These are phyloP conservation scores for Oryzaephilus surinamensis DNA, from an alignment of 1,140 invertebrate genomes.

Conservation along the genomic window DNA sequence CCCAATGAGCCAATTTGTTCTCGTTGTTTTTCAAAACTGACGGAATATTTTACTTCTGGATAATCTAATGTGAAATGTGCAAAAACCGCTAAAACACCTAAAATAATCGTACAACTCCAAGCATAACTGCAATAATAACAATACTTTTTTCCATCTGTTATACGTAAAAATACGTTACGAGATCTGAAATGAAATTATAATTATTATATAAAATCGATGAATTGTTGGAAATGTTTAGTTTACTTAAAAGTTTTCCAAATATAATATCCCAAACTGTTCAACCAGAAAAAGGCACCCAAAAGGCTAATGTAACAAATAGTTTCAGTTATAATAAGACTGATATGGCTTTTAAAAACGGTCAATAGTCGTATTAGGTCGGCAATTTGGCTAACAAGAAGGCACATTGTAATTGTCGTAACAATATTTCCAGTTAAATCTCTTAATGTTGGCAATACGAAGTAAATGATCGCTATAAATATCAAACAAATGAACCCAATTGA, in stretches of 20 bases:
- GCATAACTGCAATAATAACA: constrained; percentile 74
- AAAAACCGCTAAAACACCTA: constrained; percentile 62
- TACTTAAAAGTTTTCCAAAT: constrained; percentile 76
- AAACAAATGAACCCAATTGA: constrained; percentile 58
- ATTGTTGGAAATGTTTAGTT: constrained; percentile 24
- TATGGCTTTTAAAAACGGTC: constrained; percentile 64
- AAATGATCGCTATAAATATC: constrained; percentile 64
- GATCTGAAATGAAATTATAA: constrained; percentile 44
- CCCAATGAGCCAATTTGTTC: constrained; percentile 64
- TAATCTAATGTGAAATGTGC: constrained; percentile 69
- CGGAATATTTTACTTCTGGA: constrained; percentile 39
- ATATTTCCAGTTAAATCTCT: constrained; percentile 74
- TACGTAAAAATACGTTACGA: constrained; percentile 67
- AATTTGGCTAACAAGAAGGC: constrained; percentile 62
- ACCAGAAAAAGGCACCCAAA: constrained; percentile 71
- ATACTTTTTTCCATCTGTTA: constrained; percentile 73
- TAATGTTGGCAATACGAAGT: constrained; percentile 72
- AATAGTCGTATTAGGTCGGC: constrained; percentile 68
- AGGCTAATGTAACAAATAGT: constrained; percentile 60
- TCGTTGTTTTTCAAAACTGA: constrained; percentile 41
- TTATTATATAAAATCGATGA: constrained; percentile 2
- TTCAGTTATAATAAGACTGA: constrained; percentile 69
- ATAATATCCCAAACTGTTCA: constrained; percentile 73
- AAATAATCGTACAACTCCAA: constrained; percentile 58
- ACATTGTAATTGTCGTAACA: constrained; percentile 65